phyloP scores from a whole-genome alignment of 1,140 invertebrate species.

The Magallana gigas region DNA sequence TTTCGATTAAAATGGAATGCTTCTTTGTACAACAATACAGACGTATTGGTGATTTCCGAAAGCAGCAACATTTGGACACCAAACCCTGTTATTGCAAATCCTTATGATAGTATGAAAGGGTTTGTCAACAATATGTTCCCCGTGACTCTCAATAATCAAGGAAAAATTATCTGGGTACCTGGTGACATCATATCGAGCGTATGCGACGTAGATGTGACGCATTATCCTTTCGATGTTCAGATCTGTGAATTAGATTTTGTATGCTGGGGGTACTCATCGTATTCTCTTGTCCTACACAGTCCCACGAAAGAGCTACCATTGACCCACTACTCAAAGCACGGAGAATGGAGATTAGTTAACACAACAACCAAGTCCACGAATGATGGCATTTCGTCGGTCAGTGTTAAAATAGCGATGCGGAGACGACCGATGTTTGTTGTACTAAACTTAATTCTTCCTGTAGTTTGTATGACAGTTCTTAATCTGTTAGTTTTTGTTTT shows the following conservation, averaged over 20 bases:
- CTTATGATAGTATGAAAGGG: neutral
- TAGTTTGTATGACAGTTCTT: slow-evolving; percentile 41
- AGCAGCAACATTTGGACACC: neutral
- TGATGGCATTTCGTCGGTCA: neutral
- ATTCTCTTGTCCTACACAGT: slow-evolving; percentile 3
- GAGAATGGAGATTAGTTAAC: slow-evolving; percentile 41
- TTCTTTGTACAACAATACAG: slow-evolving; percentile 18
- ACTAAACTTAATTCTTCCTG: slow-evolving; percentile 47
- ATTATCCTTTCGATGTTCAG: slow-evolving; percentile 51
- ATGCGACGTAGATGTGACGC: slow-evolving; percentile 48
- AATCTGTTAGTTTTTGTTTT: slow-evolving; percentile 47
- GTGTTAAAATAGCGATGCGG: slow-evolving; percentile 40
- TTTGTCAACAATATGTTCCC: neutral
- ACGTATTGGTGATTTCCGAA: neutral
- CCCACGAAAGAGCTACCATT: neutral
- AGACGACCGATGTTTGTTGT: slow-evolving; percentile 47
- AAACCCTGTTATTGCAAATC: neutral
- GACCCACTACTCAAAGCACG: slow-evolving; percentile 40
- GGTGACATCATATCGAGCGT: slow-evolving; percentile 29
- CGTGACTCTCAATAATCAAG: neutral
- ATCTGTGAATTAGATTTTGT: slow-evolving; percentile 35
- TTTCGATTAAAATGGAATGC: slow-evolving; percentile 48
- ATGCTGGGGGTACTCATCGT: slow-evolving; percentile 15
- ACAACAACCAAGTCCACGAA: neutral
- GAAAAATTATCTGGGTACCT: neutral